phyloP scores from a whole-genome alignment of 2,797 vertebrate genomes.

The Sparus aurata region DNA sequence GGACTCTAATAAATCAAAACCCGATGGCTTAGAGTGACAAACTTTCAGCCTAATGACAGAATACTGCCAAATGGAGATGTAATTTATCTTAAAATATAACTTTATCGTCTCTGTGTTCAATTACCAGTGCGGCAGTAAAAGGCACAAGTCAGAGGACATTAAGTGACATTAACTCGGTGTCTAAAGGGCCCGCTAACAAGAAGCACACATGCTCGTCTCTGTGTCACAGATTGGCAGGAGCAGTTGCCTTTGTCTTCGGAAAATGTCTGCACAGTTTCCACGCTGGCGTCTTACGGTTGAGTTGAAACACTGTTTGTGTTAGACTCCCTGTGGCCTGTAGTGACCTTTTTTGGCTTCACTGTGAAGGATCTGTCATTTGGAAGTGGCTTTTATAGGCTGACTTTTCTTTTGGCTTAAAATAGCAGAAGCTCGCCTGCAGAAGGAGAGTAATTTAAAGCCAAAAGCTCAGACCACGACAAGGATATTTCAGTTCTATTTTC shows the following conservation, averaged over 20 bases:
- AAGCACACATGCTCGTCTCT: constrained; percentile 39
- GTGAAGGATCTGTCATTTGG: constrained; percentile 58
- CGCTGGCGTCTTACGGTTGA: constrained; percentile 41
- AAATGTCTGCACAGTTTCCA: constrained; percentile 67
- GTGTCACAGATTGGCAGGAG: constrained; percentile 58
- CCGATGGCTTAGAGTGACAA: constrained; percentile 33
- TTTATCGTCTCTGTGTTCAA: constrained; percentile 45
- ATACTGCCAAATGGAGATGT: constrained; percentile 50
- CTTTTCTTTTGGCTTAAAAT: constrained; percentile 67
- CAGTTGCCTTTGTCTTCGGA: constrained; percentile 66
- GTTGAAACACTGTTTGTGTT: constrained; percentile 55
- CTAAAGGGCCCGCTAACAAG: constrained; percentile 26
- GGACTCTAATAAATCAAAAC: constrained; percentile 46
- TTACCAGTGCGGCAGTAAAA: constrained; percentile 43
- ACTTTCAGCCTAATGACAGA: constrained; percentile 32
- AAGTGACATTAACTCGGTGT: constrained; percentile 56
- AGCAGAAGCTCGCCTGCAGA: constrained; percentile 36
- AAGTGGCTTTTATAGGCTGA: constrained; percentile 65
- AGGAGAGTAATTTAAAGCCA: constrained; percentile 17
- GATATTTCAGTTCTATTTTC: constrained; percentile 6
- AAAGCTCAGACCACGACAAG: constrained; percentile 9
- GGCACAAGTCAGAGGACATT: constrained; percentile 55
- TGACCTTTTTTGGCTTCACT: constrained; percentile 58
- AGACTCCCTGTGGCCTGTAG: constrained; percentile 19
- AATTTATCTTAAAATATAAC: constrained; percentile 49